Evolutionary conservation across 2,888 invertebrate species (phyloP), one percentile per base, ranked within the genome.

Genomic region (Scaptomyza cyrtandrae): DNA sequence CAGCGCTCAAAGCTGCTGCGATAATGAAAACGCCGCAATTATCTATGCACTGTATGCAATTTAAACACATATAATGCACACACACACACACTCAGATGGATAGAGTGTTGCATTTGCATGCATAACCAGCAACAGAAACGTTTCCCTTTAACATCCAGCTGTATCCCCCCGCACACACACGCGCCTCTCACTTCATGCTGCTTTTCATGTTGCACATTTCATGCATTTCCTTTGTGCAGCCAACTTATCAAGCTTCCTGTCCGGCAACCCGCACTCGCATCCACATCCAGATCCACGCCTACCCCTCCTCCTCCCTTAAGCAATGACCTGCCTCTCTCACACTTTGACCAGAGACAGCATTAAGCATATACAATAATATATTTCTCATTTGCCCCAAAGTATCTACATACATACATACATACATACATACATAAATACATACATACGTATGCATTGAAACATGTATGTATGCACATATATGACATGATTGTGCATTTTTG

Each of bases 181-280:
- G 7, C 37, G 11, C 9, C 10, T n/a, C n/a, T 6, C 19, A 29
- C 9, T 52, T 11, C 55, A 24, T 10, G n/a, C 50, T 16, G 62
- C 80, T 64, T 74, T 88, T 72, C 87, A 64, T 69, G 62, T 77
- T 75, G 75, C 77, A 75, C 75, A 89, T 76, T 79, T 80, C 85
- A 75, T 88, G 83, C 83, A 88, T 83, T 88, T 83, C 83, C 83
- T 83, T 83, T 83, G 88, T 88, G 74, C 88, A 69, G 80, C 70
- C 84, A 88, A 88, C 83, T 83, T 83, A 83, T 83, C 83, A 83
- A 86, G 89, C 77, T 88, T 83, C 83, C 83, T 83, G 83, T 83
- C 86, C 80, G 68, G 68, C 77, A 65, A 57, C 80, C 78, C 60
- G 56, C 64, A 57, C 54, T 44, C 44, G 11, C 65, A 41, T 39